These are phyloP conservation scores for Metalampra italica DNA, from an alignment of 2,888 invertebrate species.

Conservation along the genomic window DNA sequence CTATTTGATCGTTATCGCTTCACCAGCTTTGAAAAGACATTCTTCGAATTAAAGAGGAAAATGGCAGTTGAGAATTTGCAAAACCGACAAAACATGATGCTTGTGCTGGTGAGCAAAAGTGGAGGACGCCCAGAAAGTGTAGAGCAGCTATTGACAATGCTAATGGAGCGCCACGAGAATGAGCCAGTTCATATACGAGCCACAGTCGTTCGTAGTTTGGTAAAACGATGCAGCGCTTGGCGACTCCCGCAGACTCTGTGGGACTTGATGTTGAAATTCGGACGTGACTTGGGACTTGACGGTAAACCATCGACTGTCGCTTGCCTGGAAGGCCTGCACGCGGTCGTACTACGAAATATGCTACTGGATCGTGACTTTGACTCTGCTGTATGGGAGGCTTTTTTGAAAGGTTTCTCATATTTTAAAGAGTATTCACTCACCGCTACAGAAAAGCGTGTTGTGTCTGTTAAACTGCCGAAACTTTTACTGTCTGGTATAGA, in stretches of 20 bases:
- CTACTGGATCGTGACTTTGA: conserved; percentile 23
- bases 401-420: conserved; percentile 35
- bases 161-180: conserved; percentile 38
- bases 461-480: conserved; percentile 25
- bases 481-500: conserved; percentile 22
- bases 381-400: conserved; percentile 27
- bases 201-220: conserved; percentile 49
- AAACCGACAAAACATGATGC: conserved; percentile 47
- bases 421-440: conserved; percentile 40
- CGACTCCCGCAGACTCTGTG: conserved; percentile 41
- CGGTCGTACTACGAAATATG: conserved; percentile 42
- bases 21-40: conserved; percentile 38
- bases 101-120: conserved; percentile 57
- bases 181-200: conserved; percentile 50
- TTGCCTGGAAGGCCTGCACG: conserved; percentile 52
- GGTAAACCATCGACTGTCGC: conserved; percentile 33
- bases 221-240: conserved; percentile 50
- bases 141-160: conserved; percentile 31
- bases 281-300: conserved; percentile 47
- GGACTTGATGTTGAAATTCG: conserved; percentile 40
- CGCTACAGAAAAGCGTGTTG: conserved; percentile 25
- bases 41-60: conserved; percentile 40
- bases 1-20: conserved; percentile 52
- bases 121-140: conserved; percentile 41
- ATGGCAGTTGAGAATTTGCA: conserved; percentile 38